Base-by-base conservation (phyloP, 1,140 invertebrate species). In the Leptoteleia sp. region DNA sequence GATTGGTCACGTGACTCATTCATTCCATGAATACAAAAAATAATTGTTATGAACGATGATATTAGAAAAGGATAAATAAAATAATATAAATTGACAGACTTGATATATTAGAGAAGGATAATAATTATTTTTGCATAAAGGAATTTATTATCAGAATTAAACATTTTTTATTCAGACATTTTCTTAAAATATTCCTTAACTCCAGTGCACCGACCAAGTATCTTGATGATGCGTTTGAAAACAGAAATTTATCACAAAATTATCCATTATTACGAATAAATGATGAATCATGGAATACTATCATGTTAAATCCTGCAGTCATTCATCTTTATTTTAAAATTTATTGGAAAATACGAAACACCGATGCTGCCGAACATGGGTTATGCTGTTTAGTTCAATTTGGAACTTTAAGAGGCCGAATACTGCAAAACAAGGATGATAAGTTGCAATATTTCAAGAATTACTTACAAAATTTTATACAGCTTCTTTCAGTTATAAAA, bases 381-480 rank as follows among this genome's bases (percentile, higher is more conserved):
- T 85, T 96, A 12, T 94, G 92, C 57, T 96, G 96, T 89, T 89
- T 97, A 15, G 92, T 94, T 7, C 96, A 97, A 84, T 89, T 97
- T 27, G 92, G 94, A 0, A 91, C 88, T 78, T 86, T 97, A n/a
- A 94, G 93, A 89, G 95, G 95, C 2, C 82, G 88, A 6, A 90
- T 96, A 5, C 87, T 95, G 0, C 0, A 11, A 31, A 86, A 88
- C 9, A 90, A 90, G 40, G 90, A 91, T 45, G 91, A 93, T 77
- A 91, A 92, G 71, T 81, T 92, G n/a, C 90, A 93, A 65, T 97
- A 96, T 86, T 87, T 96, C 4, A 91, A 91, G 42, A 91, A 91
- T 79, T 96, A 94, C 83, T 88, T 96, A 15, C 91, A 93, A 75
- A 91, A 91, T 79, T 94, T 95, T 80, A 84, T 95, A 33, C 93